Base-by-base conservation (phyloP, 2,113 vertebrate genomes). In the Myotis davidii region DNA sequence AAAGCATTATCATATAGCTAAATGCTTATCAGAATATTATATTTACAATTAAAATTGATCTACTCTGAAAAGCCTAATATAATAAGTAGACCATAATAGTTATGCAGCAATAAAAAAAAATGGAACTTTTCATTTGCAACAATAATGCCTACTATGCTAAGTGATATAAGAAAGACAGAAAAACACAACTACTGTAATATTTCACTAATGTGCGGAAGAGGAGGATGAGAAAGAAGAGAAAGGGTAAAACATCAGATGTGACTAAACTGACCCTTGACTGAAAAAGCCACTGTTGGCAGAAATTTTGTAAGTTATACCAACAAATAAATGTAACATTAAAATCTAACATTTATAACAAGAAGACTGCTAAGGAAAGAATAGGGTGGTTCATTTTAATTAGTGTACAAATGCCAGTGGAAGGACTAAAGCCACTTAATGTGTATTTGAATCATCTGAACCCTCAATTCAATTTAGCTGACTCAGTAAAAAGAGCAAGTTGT, bases 351-450 rank as follows among this genome's bases (percentile, higher is more conserved):
- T 87, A 61, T 78, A 79, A 61, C 13, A 90, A 86, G 4, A 88
- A 79, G 12, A 39, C 6, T 50, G 3, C 7, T 85, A 85, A 39
- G 7, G n/a, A 65, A 86, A 20, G 18, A 14, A 11, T 0, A 39
- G 1, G 23, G 14, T n/a, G 23, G 4, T 79, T 86, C 18, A 70
- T 77, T 92, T 97, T 78, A 56, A 86, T 82, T 69, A 92, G 39
- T 56, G 5, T 54, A 79, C 67, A 88, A 88, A 27, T 82, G 13
- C 13, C 29, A 87, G 1, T 72, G 39, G 17, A n/a, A 83, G 0
- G 9, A 69, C 13, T 50, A 83, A 50, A 50, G 1, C 8, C 5
- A 77, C 29, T 92, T 90, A 59, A 32, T 17, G 9, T 74, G 1
- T 29, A 45, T 69, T 78, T 69, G 13, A 73, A 29, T 87, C n/a